phyloP scores from a whole-genome alignment of 1,140 invertebrate species.

The Bombus sibiricus region DNA sequence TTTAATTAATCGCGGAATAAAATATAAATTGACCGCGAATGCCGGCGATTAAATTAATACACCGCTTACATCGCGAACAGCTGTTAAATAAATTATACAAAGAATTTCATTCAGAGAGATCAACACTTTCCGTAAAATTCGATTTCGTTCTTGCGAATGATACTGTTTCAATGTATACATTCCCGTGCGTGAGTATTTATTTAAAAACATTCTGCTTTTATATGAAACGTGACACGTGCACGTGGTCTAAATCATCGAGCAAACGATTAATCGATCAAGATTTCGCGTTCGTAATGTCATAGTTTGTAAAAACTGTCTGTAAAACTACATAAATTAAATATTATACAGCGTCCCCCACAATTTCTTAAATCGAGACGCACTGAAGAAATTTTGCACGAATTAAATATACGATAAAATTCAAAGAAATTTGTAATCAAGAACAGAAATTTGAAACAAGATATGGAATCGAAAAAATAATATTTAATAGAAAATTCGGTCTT shows the following conservation, averaged over 20 bases:
- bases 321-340: background rate
- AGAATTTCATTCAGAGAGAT: background rate
- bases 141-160: background rate
- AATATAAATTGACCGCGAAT: conserved; percentile 29
- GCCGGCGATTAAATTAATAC: conserved; percentile 36
- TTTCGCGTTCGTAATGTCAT: background rate
- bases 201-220: background rate
- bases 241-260: background rate
- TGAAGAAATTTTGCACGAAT: too few species aligned
- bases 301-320: background rate
- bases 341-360: too few species aligned
- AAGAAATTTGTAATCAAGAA: too few species aligned
- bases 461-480: too few species aligned
- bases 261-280: background rate
- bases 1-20: conserved; percentile 52
- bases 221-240: background rate
- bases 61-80: conserved; percentile 6
- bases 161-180: background rate
- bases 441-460: too few species aligned
- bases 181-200: background rate
- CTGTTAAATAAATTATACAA: conserved; percentile 35
- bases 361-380: too few species aligned
- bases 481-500: too few species aligned
- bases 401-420: too few species aligned
- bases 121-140: background rate